Base-by-base conservation (phyloP, 1,140 invertebrate genomes). In the Saxidomus purpurata region DNA sequence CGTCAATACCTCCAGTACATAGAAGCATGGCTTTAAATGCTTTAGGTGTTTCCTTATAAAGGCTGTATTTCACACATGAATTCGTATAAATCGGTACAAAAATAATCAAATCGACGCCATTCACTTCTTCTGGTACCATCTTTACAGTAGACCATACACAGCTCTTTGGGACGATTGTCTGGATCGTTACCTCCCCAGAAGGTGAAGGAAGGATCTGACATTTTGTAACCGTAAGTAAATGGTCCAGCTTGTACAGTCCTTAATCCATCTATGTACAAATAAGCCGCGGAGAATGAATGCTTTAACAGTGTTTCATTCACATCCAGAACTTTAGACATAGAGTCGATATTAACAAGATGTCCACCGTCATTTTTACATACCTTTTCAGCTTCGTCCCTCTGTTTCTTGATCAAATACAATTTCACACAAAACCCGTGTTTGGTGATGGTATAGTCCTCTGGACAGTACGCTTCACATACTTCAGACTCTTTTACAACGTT, bases 301-400 rank as follows among this genome's bases (percentile, higher is more conserved):
- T 47, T 49, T 22, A 3, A 0, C 0, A 76, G 40, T n/a, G 40
- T 49, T 76, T 76, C 38, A 6, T 76, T 49, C 1, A 76, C 6
- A 15, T 76, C 71, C 1, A 28, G 40, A 6, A 40, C 38, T 49
- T 76, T 76, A 0, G 2, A 1, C 19, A 13, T 13, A 25, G 38
- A 43, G 40, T 76, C 71, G 25, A 76, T 49, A 25, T 76, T 76
- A 22, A 76, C 71, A 76, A 76, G 71, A 76, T 76, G 71, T 19
- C 71, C 71, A 1, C 40, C 40, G 38, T 76, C 71, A 8, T 13
- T 17, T 17, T 4, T 38, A 47, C 71, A 76, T 11, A 15, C 25
- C 22, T 76, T 49, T 40, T 76, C 71, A 9, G 71, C 71, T 13
- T 76, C 40, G 15, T 49, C n/a, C 38, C 71, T 40, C 9, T 49